Evolutionary conservation across 2,113 vertebrate genomes (phyloP), one percentile per base, ranked within the genome.

Genomic region (Pachyramphus minor): DNA sequence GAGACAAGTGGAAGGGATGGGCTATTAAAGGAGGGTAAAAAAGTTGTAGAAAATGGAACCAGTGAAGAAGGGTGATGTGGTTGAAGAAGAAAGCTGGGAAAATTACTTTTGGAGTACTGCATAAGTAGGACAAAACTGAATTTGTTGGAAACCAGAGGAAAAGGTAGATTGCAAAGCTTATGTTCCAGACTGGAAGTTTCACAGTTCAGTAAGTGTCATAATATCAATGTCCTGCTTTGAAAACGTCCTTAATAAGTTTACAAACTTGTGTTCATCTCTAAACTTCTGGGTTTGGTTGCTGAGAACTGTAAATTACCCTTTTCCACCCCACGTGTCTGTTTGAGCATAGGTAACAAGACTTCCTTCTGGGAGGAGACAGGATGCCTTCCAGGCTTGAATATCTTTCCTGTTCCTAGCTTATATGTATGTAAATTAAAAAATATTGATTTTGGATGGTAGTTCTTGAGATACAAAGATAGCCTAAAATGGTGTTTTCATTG

Each of bases 351-450:
- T 91, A 95, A 82, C 5, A 11, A 76, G 77, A 85, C 91, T 96
- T 97, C 94, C 93, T 97, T 62, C 58, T 95, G 91, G 84, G 94
- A 96, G 95, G 95, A 96, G 96, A 96, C 93, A 97, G 95, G 94
- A 95, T 94, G 88, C 96, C 96, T 96, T 94, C 75, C 8, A 45
- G 96, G 93, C 93, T 92, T 94, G 88, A 81, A 88, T 94, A 93
- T 84, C 90, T 96, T 96, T 95, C 95, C 93, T 93, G 88, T 96
- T 96, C 92, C 53, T 86, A 88, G 85, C 92, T 96, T 96, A 90
- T 95, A 95, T 97, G 77, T 95, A 96, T 96, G 92, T 81, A 96
- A 97, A 97, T 96, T 88, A 2, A 83, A 84, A 95, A 93, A 96
- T 95, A 96, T 62, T 96, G 93, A 96, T 96, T 96, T 96, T 96